These are phyloP conservation scores for Leptothorax acervorum DNA, from an alignment of 2,888 invertebrate species.

Conservation along the genomic window DNA sequence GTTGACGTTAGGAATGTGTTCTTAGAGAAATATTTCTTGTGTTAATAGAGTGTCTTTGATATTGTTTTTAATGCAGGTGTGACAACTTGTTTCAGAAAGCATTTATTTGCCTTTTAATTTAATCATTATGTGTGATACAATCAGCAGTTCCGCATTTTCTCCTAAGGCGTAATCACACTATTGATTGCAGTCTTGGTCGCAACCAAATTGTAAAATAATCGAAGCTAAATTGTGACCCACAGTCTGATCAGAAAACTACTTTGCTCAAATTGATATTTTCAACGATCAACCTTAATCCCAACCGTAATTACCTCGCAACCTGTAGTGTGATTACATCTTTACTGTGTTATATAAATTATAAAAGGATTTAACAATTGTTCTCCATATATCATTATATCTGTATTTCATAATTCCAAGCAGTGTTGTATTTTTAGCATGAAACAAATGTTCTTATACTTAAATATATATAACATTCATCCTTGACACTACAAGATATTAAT, in stretches of 20 bases:
- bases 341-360: neutral
- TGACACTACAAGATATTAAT: neutral
- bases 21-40: conserved; percentile 7
- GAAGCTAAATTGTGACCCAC: neutral
- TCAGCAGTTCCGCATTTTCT: neutral
- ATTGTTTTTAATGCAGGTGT: conserved; percentile 2
- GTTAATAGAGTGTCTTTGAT: conserved; percentile 13
- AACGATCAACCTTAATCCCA: neutral
- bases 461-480: conserved; percentile 16
- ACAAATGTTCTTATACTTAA: neutral
- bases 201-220: neutral
- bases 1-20: conserved; percentile 41
- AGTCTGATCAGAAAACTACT: neutral
- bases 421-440: neutral
- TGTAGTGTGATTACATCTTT: neutral
- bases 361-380: neutral
- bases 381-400: neutral
- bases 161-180: neutral
- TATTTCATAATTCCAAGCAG: neutral
- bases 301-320: neutral
- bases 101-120: neutral
- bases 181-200: neutral
- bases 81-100: neutral
- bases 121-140: neutral
- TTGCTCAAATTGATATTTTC: neutral